Base-by-base conservation (phyloP, 2,113 vertebrate species). In the Clarias batrachus region DNA sequence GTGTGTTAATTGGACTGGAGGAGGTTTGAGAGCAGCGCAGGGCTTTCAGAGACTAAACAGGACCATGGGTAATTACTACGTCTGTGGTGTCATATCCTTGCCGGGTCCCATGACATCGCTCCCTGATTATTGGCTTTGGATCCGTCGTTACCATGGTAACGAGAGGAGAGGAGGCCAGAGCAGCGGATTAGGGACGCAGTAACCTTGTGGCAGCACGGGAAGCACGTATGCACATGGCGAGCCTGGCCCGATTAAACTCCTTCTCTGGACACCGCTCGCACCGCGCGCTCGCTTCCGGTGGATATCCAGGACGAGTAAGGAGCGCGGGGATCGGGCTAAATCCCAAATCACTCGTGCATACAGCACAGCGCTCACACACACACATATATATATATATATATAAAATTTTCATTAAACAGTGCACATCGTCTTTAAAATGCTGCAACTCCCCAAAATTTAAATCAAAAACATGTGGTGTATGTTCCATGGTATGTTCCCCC, bases 41-140 rank as follows among this genome's bases (percentile, higher is more conserved):
- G 59, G 85, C 83, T 88, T 79, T 79, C 27, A 82, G 66, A 87
- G 48, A 54, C 65, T 54, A 85, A 78, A 85, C n/a, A 89, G 88
- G 63, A 83, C 85, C 57, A 52, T 80, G 73, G 48, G 79, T 85
- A 85, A 87, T 89, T 87, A 83, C 80, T 80, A 73, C 52, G 77
- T 76, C 79, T 63, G 68, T 41, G 80, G 80, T 89, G 73, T 85
- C 88, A 82, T 83, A 62, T 82, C 82, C 70, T 57, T 7, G n/a
- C 41, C 21, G 57, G 85, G 79, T 74, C 85, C n/a, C 79, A 27
- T 86, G 71, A 70, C 68, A 74, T 74, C 79, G n/a, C 37, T 63
- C 60, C 56, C 71, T 30, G 63, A 87, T 86, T 56, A 85, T 71
- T 30, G 19, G 41, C 56, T 85, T 77, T 25, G 60, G 66, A 84